phyloP scores from a whole-genome alignment of 1,140 invertebrate species.

The Drusus annulatus region DNA sequence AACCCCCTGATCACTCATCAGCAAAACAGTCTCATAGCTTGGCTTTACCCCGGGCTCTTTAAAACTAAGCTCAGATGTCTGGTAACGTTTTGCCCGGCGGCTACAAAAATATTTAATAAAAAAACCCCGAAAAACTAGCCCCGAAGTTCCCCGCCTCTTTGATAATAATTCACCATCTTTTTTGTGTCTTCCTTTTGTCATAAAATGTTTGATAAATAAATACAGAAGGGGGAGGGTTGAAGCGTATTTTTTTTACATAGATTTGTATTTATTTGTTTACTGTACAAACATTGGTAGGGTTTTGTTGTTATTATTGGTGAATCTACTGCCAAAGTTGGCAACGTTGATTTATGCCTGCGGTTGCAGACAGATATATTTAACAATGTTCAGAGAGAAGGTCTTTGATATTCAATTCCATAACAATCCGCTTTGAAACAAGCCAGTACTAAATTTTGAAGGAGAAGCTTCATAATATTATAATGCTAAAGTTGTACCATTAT shows the following conservation, averaged over 20 bases:
- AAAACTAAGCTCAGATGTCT: slow-evolving; percentile 7
- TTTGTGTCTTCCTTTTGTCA: slow-evolving; percentile 43
- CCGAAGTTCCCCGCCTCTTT: slow-evolving; percentile 33
- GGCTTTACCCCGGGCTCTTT: neutral
- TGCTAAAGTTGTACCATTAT: too few species aligned
- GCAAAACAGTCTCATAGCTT: slow-evolving; percentile 4
- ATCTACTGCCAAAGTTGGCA: slow-evolving; percentile 17
- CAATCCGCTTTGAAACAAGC: neutral
- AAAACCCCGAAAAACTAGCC: slow-evolving; percentile 7
- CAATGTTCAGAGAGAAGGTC: neutral
- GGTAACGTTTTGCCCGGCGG: slow-evolving; percentile 13
- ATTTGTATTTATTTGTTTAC: slow-evolving; percentile 44
- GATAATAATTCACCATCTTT: slow-evolving; percentile 39
- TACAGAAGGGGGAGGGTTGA: slow-evolving; percentile 18
- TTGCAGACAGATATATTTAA: neutral
- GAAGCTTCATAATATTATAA: too few species aligned
- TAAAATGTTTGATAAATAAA: slow-evolving; percentile 47
- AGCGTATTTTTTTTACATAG: slow-evolving; percentile 30
- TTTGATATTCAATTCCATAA: slow-evolving; percentile 14
- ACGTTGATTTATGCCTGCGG: slow-evolving; percentile 36
- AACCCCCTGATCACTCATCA: neutral
- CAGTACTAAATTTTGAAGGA: too few species aligned
- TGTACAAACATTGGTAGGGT: slow-evolving; percentile 35
- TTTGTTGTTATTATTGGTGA: slow-evolving; percentile 35
- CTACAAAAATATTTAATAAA: slow-evolving; percentile 26